Evolutionary conservation across 2,888 invertebrate genomes (phyloP).

Genomic region (Clostera curtula): DNA sequence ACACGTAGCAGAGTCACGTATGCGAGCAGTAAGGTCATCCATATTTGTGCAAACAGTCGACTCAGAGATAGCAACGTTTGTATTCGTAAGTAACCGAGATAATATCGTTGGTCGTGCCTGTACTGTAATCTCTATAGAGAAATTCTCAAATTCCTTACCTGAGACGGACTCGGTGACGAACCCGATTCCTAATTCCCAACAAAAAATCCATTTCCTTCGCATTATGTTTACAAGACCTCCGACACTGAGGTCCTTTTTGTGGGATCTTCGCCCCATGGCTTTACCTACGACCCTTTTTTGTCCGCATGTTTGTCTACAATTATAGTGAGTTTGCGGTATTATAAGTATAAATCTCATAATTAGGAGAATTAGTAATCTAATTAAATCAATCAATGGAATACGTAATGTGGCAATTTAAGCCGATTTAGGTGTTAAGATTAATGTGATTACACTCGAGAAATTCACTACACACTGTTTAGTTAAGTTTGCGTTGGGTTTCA

Average conservation of each 20-base stretch:
- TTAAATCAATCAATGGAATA: no score
- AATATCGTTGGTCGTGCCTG: constrained; percentile 35
- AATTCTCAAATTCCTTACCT: constrained; percentile 49
- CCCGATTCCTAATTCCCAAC: constrained; percentile 33
- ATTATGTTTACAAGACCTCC: constrained; percentile 69
- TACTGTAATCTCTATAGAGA: constrained; percentile 28
- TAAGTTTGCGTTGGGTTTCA: no score
- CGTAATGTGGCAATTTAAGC: no score
- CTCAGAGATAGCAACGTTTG: constrained; percentile 56
- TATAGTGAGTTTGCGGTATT: constrained; percentile 28
- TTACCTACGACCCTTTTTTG: constrained; percentile 60
- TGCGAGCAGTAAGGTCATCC: constrained; percentile 42
- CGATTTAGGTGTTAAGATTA: no score
- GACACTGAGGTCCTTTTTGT: constrained; percentile 60
- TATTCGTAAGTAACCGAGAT: constrained; percentile 51
- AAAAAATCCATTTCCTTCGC: constrained; percentile 66
- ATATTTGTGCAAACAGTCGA: constrained; percentile 62
- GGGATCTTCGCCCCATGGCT: constrained; percentile 31
- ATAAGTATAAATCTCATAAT: constrained; percentile 20
- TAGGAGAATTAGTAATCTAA: not conserved
- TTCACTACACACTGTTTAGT: no score
- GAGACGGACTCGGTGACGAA: constrained; percentile 43
- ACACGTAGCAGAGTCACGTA: constrained; percentile 46
- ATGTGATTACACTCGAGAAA: no score
- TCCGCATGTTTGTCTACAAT: constrained; percentile 42